Conservation (phyloP, 92 coral and sea anemone species). For the Epizoanthus fatuus region DNA sequence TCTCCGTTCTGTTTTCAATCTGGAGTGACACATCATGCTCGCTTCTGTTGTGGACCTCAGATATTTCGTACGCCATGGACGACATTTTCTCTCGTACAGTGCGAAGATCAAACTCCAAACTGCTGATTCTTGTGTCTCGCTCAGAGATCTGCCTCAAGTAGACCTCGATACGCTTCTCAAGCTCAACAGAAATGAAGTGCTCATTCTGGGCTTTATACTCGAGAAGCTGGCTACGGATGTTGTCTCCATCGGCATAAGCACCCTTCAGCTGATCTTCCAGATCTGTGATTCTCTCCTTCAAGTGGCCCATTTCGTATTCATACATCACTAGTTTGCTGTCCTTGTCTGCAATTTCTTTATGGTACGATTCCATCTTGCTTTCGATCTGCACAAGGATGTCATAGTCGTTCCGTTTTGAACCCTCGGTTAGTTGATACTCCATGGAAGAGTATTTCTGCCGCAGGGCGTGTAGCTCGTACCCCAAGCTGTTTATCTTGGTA, state of each 20-base stretch:
- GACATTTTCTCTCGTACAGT: slow-evolving; percentile 30
- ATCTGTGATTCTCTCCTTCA: slow-evolving; percentile 16
- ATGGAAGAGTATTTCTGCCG: slow-evolving; percentile 35
- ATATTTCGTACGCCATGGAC: slow-evolving; percentile 28
- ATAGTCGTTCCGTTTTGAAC: slow-evolving; percentile 19
- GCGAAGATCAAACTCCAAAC: slow-evolving; percentile 42
- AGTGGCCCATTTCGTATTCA: slow-evolving; percentile 27
- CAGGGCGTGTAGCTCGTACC: slow-evolving; percentile 17
- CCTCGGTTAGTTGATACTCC: slow-evolving; percentile 43
- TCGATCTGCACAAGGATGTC: slow-evolving; percentile 49
- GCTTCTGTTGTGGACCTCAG: slow-evolving; percentile 37
- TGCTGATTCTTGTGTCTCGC: slow-evolving; percentile 39
- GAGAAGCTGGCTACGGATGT: slow-evolving; percentile 44
- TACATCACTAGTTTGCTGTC: slow-evolving; percentile 45
- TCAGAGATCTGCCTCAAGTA: slow-evolving; percentile 41
- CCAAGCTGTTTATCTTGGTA: slow-evolving; percentile 30
- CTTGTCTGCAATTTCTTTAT: slow-evolving; percentile 52
- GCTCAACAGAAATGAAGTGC: slow-evolving; percentile 40
- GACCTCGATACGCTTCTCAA: slow-evolving; percentile 41
- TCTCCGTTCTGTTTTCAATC: slow-evolving; percentile 52
- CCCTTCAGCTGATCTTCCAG: slow-evolving; percentile 25
- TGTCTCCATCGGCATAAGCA: slow-evolving; percentile 47
- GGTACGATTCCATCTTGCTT: slow-evolving; percentile 37
- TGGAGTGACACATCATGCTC: slow-evolving; percentile 57
- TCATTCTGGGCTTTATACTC: slow-evolving; percentile 57